A percentile compares a stretch with the other conserved stretches of the same genome.
phyloP scores from a whole-genome alignment of 1,140 invertebrate genomes.

The Leptonema lineaticorne region DNA sequence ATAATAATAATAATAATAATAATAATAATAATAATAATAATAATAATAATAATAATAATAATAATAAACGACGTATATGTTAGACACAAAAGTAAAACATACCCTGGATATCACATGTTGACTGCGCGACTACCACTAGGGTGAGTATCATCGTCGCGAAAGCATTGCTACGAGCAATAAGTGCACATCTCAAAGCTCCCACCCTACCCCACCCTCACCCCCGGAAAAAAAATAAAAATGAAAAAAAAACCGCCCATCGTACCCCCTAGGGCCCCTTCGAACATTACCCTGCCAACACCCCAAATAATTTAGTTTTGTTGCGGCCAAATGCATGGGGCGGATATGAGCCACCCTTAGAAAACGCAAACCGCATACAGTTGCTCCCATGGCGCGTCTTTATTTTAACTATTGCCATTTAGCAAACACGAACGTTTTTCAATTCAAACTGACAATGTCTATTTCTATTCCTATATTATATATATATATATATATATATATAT shows the following conservation, averaged over 20 bases:
- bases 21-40: too few relatives aligned
- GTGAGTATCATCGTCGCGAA: not conserved
- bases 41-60: too few relatives aligned
- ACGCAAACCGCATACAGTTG: not conserved
- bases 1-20: too few relatives aligned
- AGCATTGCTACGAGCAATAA: not conserved
- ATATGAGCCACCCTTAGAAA: not conserved
- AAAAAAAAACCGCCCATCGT: too few relatives aligned
- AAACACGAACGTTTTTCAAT: constrained; percentile 28
- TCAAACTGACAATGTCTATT: too few relatives aligned
- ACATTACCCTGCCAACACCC: constrained; percentile 12
- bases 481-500: not conserved
- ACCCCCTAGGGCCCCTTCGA: not conserved
- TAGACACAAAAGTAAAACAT: not conserved
- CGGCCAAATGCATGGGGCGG: constrained; percentile 36
- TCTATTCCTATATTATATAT: not conserved
- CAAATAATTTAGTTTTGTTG: constrained; percentile 40
- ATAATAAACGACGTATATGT: too few relatives aligned
- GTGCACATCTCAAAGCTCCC: not conserved
- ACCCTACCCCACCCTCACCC: not conserved
- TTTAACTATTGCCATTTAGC: constrained; percentile 38
- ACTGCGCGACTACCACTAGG: not conserved
- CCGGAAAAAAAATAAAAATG: too few relatives aligned
- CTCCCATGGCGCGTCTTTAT: constrained; percentile 37
- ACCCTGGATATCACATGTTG: not conserved